Evolutionary conservation across 2,113 vertebrate species (phyloP), one percentile per base, ranked within the genome.

Genomic region (Chaetodon trifascialis): DNA sequence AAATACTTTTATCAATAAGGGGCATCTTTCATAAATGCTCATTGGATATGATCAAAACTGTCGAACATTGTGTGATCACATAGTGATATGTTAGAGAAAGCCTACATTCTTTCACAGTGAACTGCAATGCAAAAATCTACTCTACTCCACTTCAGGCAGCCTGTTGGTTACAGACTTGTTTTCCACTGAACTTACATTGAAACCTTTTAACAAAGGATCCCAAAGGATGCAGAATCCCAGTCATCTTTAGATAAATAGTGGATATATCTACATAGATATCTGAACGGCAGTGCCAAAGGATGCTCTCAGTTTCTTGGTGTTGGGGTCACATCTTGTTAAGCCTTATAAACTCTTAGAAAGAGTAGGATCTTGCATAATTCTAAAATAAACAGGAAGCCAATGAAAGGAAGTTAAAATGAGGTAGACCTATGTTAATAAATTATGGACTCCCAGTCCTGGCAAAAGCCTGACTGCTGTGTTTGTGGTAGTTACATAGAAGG

Each of bases 391-490:
- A 58, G 4, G 23, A 69, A 42, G 63, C 23, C 12, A 60, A 65
- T 19, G 19, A 60, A 34, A 64, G 51, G 14, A 25, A 30, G 15
- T 12, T 17, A 51, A 2, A 73, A 3, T 19, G 14, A 38, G 42
- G 21, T 52, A 25, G 25, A 62, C 11, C 34, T 30, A 7, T 58
- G 49, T 58, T 21, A 40, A 59, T 36, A 44, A 65, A 19, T 30
- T 19, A 68, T 21, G 17, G 16, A 72, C 52, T 59, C 3, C 30
- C 7, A 23, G 8, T 44, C 47, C 4, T 7, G 65, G 17, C n/a
- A 44, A 30, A 25, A 71, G 52, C 42, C 23, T 19, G 65, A 73
- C 36, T 36, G 82, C 38, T 79, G n/a, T 66, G 51, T 73, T 81
- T 42, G 68, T 47, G 36, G n/a, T 63, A 36, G 47, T 71, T 66